phyloP scores from a whole-genome alignment of 2,113 vertebrate genomes.

The Alexandromys fortis region DNA sequence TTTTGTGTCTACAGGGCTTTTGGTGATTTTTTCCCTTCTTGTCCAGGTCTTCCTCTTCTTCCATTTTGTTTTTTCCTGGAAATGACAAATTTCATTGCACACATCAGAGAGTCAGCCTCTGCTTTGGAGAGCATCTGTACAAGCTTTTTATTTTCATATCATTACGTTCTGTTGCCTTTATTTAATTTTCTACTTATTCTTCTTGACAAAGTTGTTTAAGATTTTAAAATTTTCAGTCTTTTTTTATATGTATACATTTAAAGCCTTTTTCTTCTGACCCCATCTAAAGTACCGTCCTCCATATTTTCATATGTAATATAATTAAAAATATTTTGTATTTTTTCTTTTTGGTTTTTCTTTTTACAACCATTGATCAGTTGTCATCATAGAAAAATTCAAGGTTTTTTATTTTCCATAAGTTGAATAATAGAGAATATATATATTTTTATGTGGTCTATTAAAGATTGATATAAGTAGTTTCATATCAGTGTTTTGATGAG shows the following conservation, averaged over 20 bases:
- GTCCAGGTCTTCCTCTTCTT: background rate
- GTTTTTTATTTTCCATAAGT: background rate
- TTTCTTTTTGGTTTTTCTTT: background rate
- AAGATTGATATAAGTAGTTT: background rate
- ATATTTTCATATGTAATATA: background rate
- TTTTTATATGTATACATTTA: background rate
- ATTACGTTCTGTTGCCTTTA: background rate
- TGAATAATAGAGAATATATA: background rate
- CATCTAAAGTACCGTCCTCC: background rate
- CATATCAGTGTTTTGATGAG: background rate
- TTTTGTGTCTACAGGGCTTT: background rate
- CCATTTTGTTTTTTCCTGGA: background rate
- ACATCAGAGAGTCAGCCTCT: background rate
- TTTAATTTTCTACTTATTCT: background rate
- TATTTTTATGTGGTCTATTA: background rate
- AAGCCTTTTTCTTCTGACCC: background rate
- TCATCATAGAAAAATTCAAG: background rate
- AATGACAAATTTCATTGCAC: background rate
- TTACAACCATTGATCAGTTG: background rate
- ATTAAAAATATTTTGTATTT: slow-evolving; percentile 1
- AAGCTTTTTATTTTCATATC: background rate
- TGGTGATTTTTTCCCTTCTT: background rate
- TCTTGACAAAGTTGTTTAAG: background rate
- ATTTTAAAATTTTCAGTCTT: background rate
- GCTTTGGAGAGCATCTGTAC: background rate